Base-by-base conservation (phyloP, 37 sponge, comb jelly and placozoan genomes). In the Tethya wilhelma region DNA sequence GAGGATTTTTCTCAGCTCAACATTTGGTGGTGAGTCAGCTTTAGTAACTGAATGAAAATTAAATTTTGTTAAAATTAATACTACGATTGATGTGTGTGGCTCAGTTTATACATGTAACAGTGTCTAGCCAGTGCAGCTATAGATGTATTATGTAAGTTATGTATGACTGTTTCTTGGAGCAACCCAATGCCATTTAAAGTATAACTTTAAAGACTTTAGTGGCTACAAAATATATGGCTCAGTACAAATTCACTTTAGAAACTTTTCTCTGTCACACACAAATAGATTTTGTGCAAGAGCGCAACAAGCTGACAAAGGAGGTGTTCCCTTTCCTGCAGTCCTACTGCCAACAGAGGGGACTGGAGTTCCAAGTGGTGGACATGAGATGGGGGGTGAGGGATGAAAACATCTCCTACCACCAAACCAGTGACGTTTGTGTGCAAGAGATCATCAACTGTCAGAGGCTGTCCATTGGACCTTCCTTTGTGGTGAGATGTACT, bases 381-480 rank as follows among this genome's bases (percentile, higher is more conserved):
- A 90, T 90, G 91, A 32, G 91, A 1, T 90, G 91, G 91, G 91
- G 91, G 14, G 88, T 90, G 26, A 53, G 87, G 39, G 91, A 90
- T 64, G 82, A 87, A 36, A 78, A 69, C 55, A 75, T 86, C 22
- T 83, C 83, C 20, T 69, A 53, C 56, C 91, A 90, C 67, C 73
- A 71, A 30, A 85, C 80, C n/a, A 81, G 84, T 56, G 88, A 90
- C 22, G 68, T 90, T 25, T 90, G 91, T 39, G 43, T 90, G 28
- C 69, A 86, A 42, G 91, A 90, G 55, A 87, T 90, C 26, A 28
- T 20, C 25, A 59, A 60, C 45, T 90, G 91, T 57, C 88, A 90
- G 39, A 41, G 57, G 42, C 43, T 90, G 23, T 90, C 91, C 29
- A 32, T 90, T 64, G 91, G 91, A 28, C 91, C 91, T 25, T 45